These are phyloP conservation scores for Hydrochoerus hydrochaeris DNA, from an alignment of 2,113 vertebrate species.

Conservation along the genomic window DNA sequence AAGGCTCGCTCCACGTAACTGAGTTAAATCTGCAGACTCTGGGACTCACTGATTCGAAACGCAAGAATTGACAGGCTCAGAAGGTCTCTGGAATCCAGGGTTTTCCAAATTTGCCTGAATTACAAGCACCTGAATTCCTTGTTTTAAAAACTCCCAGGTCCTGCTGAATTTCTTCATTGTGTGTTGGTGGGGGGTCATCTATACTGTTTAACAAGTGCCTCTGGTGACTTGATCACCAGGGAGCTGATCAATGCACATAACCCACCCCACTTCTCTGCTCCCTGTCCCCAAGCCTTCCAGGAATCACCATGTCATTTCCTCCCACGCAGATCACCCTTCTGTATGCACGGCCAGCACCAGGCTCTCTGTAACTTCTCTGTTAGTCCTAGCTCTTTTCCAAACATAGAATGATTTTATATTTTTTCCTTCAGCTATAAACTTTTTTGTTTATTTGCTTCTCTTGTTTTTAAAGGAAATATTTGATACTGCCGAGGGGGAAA, in stretches of 20 bases:
- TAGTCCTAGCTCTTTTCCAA: neutral
- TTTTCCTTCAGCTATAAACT: slow-evolving; percentile 9
- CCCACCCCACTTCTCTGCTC: neutral
- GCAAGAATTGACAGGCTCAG: neutral
- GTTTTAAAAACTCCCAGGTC: neutral
- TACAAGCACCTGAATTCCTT: neutral
- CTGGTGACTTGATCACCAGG: neutral
- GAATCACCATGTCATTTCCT: neutral
- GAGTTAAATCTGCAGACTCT: neutral
- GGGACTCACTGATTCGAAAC: neutral
- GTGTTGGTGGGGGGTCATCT: neutral
- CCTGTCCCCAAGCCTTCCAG: neutral
- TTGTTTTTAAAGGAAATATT: slow-evolving; percentile 62
- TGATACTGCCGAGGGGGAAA: neutral
- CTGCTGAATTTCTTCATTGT: neutral
- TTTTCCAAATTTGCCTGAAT: neutral
- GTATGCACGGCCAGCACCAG: neutral
- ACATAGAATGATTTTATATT: neutral
- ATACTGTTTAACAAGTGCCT: neutral
- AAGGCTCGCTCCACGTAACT: neutral
- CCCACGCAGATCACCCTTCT: neutral
- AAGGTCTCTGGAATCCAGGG: neutral
- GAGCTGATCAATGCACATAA: neutral
- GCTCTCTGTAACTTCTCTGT: neutral
- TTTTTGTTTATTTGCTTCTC: slow-evolving; percentile 33